A percentile compares a stretch with the other conserved stretches of the same genome.
Evolutionary conservation across 2,797 vertebrate genomes (phyloP).

Genomic region (Brotula barbata): DNA sequence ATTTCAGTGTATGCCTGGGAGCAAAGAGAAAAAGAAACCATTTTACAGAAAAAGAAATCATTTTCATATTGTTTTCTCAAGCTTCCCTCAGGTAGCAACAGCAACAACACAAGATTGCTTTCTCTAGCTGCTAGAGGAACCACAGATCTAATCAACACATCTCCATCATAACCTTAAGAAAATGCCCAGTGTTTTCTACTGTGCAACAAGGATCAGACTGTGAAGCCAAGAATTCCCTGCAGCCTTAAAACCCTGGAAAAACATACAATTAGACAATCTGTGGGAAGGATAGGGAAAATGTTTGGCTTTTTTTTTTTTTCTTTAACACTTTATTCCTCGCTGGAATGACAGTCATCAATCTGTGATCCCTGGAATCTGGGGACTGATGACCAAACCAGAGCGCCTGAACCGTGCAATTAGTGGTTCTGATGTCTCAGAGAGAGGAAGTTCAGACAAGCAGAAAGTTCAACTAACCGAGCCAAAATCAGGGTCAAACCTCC

Average conservation of each 20-base stretch:
- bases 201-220: constrained; percentile 48
- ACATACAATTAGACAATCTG: constrained; percentile 60
- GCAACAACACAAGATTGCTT: constrained; percentile 73
- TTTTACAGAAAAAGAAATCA: constrained; percentile 71
- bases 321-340: constrained; percentile 26
- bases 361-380: constrained; percentile 45
- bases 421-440: constrained; percentile 53
- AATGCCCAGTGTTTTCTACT: constrained; percentile 68
- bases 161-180: constrained; percentile 70
- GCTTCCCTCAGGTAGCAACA: constrained; percentile 69
- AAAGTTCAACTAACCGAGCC: constrained; percentile 47
- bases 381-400: constrained; percentile 28
- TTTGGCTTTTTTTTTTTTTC: constrained; percentile 14
- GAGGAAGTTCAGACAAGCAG: constrained; percentile 20
- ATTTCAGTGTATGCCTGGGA: constrained; percentile 66
- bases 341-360: constrained; percentile 48
- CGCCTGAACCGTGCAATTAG: constrained; percentile 62
- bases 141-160: constrained; percentile 76
- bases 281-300: constrained; percentile 30
- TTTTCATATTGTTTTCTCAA: constrained; percentile 76
- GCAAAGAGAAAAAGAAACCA: constrained; percentile 69
- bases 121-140: constrained; percentile 67
- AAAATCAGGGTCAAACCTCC: constrained; percentile 16
- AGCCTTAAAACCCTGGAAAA: constrained; percentile 56
- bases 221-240: constrained; percentile 49